Evolutionary conservation across 2,888 invertebrate genomes (phyloP).

Genomic region (Temnothorax ravouxi): DNA sequence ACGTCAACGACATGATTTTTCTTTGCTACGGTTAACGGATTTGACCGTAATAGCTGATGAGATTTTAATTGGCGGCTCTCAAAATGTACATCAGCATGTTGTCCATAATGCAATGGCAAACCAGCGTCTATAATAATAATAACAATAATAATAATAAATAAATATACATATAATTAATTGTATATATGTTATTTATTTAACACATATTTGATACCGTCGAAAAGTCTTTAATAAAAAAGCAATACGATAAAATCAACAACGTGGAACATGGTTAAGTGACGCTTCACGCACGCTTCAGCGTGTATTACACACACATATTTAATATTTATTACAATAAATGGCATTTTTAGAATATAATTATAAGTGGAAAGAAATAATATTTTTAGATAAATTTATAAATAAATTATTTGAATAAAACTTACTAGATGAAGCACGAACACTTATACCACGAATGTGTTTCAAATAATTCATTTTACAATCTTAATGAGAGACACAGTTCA

Average conservation of each 20-base stretch:
- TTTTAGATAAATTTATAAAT: neutral
- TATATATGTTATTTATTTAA: neutral
- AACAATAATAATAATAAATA: slow-evolving; percentile 7
- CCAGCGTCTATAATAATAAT: slow-evolving; percentile 1
- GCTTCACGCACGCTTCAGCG: neutral
- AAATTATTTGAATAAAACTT: slow-evolving; percentile 46
- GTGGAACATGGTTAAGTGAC: neutral
- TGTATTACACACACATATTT: neutral
- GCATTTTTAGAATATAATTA: neutral
- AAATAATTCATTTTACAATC: slow-evolving; percentile 76
- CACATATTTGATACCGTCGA: neutral
- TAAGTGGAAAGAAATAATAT: neutral
- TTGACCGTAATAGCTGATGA: neutral
- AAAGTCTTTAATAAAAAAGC: neutral
- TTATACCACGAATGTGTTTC: slow-evolving; percentile 73
- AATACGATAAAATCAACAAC: neutral
- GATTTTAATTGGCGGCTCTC: neutral
- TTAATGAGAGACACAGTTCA: neutral
- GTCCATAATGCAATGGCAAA: slow-evolving; percentile 15
- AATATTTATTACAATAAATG: neutral
- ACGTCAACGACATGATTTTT: neutral
- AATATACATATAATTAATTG: neutral
- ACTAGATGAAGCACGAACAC: slow-evolving; percentile 69
- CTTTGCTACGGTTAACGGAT: neutral
- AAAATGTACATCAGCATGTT: neutral